These are phyloP conservation scores for Alethe castanea DNA, from an alignment of 2,113 vertebrate species.

Conservation along the genomic window DNA sequence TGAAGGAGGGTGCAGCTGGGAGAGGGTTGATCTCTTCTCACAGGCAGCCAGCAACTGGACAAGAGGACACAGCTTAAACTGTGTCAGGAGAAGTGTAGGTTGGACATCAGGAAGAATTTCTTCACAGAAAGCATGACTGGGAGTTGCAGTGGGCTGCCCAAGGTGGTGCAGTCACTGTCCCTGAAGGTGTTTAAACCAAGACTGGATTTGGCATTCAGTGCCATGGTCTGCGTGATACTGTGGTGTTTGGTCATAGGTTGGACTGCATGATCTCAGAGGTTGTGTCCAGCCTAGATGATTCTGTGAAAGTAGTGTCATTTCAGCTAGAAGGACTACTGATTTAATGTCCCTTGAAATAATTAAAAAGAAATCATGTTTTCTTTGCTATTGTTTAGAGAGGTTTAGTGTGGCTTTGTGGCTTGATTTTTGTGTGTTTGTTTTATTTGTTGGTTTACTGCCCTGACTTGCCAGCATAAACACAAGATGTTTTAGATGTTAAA, in stretches of 20 bases:
- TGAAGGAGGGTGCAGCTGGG: too few species aligned
- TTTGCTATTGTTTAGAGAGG: neutral
- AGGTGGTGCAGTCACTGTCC: too few species aligned
- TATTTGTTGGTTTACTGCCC: neutral
- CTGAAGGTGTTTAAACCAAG: neutral
- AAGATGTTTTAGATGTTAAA: neutral
- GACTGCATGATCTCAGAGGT: neutral
- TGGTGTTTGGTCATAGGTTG: neutral
- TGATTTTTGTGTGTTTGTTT: neutral
- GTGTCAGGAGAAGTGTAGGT: too few species aligned
- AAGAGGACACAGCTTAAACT: too few species aligned
- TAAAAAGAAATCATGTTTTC: neutral
- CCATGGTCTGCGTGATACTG: fast-evolving
- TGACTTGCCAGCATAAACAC: neutral
- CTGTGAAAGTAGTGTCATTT: neutral
- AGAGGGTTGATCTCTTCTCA: too few species aligned
- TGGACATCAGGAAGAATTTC: too few species aligned
- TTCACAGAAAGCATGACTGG: too few species aligned
- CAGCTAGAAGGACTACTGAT: neutral
- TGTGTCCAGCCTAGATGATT: neutral
- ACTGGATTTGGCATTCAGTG: neutral
- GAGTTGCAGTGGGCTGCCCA: neutral
- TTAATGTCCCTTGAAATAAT: neutral
- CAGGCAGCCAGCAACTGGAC: too few species aligned
- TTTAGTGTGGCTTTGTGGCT: neutral